Base-by-base conservation (phyloP, 2,797 vertebrate species). In the Antennarius maculatus region DNA sequence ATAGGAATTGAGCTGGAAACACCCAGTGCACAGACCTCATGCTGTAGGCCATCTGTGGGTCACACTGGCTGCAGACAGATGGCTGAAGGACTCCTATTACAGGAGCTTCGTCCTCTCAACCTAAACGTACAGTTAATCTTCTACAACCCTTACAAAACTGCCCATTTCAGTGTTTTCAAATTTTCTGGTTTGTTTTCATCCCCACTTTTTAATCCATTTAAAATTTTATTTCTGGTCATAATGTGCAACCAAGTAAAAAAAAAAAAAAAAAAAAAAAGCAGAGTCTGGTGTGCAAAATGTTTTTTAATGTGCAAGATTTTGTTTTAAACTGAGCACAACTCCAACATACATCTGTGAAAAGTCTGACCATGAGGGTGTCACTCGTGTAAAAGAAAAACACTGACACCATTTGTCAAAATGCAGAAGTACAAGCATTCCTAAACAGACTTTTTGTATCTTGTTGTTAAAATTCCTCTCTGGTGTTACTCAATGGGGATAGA, bases 41-140 rank as follows among this genome's bases (percentile, higher is more conserved):
- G 76, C 79, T 86, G 88, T 18, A 54, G 67, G 74, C 88, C 88
- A 91, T 91, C 89, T 91, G 88, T 80, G 82, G 71, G 64, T 79
- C 78, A 65, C 81, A 79, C 73, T 74, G 80, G 79, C 75, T 56
- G 51, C 50, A 74, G 84, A 80, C 90, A 91, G 90, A 90, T 90
- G 90, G 91, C 83, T 70, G 12, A 67, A 86, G 65, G 77, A 82
- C 85, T 90, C 83, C 76, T 73, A 81, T 89, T 82, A 83, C 84
- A 88, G 79, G 73, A 81, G 76, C 84, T 61, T 67, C 73, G 69
- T 28, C 53, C 63, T 71, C 76, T 85, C 50, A 66, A 77, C 77
- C 84, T 84, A 75, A 82, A 79, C 77, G 61, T 83, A 82, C 77
- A 61, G 46, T 57, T 86, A 80, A 86, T 87, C 70, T 60, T 64